Conservation (phyloP, 2,888 invertebrate genomes). For the Andrena dorsata region DNA sequence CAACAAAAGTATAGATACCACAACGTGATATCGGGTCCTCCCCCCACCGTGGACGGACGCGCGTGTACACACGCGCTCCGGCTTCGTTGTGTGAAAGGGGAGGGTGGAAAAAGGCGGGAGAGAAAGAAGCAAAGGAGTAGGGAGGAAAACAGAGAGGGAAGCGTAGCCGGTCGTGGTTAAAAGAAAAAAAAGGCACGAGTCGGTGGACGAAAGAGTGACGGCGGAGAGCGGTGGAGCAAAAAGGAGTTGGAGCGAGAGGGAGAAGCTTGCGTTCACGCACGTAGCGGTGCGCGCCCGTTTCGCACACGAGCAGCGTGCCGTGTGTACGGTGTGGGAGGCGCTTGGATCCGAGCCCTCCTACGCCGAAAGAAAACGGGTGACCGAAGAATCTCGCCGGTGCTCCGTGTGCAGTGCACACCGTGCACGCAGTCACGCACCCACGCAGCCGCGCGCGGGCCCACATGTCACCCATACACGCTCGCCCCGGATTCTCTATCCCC, state of each 20-base stretch:
- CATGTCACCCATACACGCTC: slow-evolving; percentile 38
- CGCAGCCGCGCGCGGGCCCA: slow-evolving; percentile 21
- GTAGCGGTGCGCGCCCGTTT: slow-evolving; percentile 41
- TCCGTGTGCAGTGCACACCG: slow-evolving; percentile 11
- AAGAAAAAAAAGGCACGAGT: too few species aligned
- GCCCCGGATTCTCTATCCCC: background rate
- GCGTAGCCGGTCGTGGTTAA: slow-evolving; percentile 7
- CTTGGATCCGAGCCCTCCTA: slow-evolving; percentile 62
- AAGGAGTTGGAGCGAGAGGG: slow-evolving; percentile 8
- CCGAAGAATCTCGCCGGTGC: slow-evolving; percentile 33
- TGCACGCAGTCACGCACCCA: slow-evolving; percentile 27
- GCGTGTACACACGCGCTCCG: slow-evolving; percentile 8
- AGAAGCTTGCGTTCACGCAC: slow-evolving; percentile 35
- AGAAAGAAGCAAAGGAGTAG: slow-evolving; percentile 18
- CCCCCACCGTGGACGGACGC: slow-evolving; percentile 29
- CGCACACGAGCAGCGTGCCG: slow-evolving; percentile 26
- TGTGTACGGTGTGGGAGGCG: slow-evolving; percentile 61
- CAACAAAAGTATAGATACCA: slow-evolving; percentile 73
- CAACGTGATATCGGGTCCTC: slow-evolving; percentile 65
- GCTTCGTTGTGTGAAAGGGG: slow-evolving; percentile 3
- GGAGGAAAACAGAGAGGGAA: slow-evolving; percentile 36
- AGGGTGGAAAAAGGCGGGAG: slow-evolving; percentile 49
- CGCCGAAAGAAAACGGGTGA: slow-evolving; percentile 44
- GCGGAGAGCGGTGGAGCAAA: slow-evolving; percentile 4
- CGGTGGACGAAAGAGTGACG: slow-evolving; percentile 7